Evolutionary conservation across 2,797 vertebrate genomes (phyloP).

Genomic region (Moxostoma hubbsi): DNA sequence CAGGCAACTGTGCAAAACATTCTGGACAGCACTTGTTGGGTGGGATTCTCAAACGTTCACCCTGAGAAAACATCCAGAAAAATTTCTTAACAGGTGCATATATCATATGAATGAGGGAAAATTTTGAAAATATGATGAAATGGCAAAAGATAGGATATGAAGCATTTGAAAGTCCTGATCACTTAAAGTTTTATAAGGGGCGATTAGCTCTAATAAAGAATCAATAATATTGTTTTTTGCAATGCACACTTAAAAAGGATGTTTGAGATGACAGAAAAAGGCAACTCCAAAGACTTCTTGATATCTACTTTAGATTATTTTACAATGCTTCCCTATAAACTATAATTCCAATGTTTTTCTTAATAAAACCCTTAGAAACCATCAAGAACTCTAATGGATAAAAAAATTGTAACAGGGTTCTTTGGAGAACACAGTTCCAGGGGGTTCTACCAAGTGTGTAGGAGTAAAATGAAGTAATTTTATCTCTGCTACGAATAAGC

Average conservation of each 20-base stretch:
- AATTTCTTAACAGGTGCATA: neutral
- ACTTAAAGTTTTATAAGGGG: neutral
- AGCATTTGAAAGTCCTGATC: neutral
- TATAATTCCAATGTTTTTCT: no score
- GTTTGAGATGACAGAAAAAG: neutral
- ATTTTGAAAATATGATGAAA: conserved; percentile 7
- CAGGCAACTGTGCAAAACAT: conserved; percentile 75
- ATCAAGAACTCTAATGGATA: neutral
- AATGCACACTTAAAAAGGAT: conserved; percentile 36
- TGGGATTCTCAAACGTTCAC: conserved; percentile 84
- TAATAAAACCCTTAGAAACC: no score
- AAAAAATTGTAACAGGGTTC: neutral
- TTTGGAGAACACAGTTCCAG: neutral
- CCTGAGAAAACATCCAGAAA: conserved; percentile 72
- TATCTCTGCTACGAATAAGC: no score
- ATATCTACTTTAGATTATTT: neutral
- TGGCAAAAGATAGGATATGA: neutral
- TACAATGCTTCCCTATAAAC: neutral
- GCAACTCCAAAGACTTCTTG: no score
- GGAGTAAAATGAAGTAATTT: no score
- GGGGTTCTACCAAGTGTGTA: no score
- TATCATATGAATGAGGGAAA: neutral
- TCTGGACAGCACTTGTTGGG: conserved; percentile 88
- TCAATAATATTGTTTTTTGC: conserved; percentile 26
- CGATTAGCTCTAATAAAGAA: conserved; percentile 34